Conservation (phyloP, 2,888 invertebrate genomes). For the Ditula angustiorana region DNA sequence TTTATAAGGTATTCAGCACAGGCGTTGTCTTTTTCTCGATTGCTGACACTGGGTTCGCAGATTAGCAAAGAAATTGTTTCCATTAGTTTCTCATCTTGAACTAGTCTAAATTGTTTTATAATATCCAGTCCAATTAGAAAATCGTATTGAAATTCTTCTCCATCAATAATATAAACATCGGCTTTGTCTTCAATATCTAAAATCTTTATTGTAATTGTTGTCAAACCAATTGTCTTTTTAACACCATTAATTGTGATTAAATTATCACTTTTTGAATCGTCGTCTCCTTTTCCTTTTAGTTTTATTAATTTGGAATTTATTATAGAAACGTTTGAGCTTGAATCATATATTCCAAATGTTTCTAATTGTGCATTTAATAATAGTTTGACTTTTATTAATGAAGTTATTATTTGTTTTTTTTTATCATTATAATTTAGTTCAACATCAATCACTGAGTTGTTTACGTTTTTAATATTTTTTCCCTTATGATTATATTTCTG, state of each 20-base stretch:
- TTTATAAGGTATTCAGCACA: no score
- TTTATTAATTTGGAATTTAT: constrained; percentile 36
- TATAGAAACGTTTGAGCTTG: constrained; percentile 37
- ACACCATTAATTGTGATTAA: constrained; percentile 43
- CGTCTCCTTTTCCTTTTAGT: constrained; percentile 15
- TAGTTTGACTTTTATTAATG: no score
- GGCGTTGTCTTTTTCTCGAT: no score
- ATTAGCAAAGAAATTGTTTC: no score
- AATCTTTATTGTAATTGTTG: constrained; percentile 40
- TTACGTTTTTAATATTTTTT: constrained; percentile 20
- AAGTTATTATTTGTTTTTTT: constrained; percentile 40
- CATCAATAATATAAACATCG: constrained; percentile 38
- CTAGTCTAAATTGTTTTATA: constrained; percentile 32
- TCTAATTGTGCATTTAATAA: no score
- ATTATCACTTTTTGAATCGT: constrained; percentile 21
- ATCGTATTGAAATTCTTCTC: constrained; percentile 34
- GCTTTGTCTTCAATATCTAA: constrained; percentile 39
- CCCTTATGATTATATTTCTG: not conserved
- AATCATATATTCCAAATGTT: no score
- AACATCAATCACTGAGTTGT: constrained; percentile 37
- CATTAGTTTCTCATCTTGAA: no score
- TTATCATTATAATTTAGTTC: constrained; percentile 31
- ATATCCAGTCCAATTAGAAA: constrained; percentile 16
- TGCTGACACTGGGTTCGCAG: no score
- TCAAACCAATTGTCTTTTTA: constrained; percentile 36